A percentile compares a stretch with the other conserved stretches of the same genome.
phyloP scores from a whole-genome alignment of 2,888 invertebrate genomes.

The Creontiades dilutus region DNA sequence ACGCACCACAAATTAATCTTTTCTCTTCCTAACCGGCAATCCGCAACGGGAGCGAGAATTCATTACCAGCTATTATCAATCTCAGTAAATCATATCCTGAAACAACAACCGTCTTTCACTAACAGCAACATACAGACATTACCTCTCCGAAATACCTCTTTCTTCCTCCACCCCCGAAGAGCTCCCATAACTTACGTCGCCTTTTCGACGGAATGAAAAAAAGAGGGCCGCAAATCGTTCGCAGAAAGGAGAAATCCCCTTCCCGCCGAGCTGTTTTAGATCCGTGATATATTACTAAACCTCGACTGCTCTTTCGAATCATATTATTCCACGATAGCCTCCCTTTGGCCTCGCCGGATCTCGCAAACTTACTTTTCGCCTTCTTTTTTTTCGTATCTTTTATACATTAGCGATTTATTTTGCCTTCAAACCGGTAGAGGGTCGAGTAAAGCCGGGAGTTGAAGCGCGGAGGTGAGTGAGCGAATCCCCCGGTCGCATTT shows the following conservation, averaged over 20 bases:
- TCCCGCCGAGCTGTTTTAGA: constrained; percentile 54
- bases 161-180: constrained; percentile 6
- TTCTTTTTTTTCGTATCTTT: constrained; percentile 46
- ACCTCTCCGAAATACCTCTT: constrained; percentile 11
- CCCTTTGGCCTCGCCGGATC: constrained; percentile 42
- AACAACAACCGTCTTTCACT: constrained; percentile 33
- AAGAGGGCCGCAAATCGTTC: constrained; percentile 56
- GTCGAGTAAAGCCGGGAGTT: background rate
- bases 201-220: constrained; percentile 53
- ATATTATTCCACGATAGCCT: constrained; percentile 57
- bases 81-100: constrained; percentile 31
- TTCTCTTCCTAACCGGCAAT: background rate
- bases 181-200: constrained; percentile 38
- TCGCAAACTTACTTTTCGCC: constrained; percentile 55
- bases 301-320: constrained; percentile 67
- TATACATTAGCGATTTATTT: constrained; percentile 69
- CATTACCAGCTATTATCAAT: background rate
- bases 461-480: constrained; percentile 17
- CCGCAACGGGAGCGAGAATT: constrained; percentile 1
- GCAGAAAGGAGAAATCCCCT: constrained; percentile 33
- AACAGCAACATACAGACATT: constrained; percentile 36
- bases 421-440: constrained; percentile 55
- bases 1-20: background rate
- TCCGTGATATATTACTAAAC: constrained; percentile 65
- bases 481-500: constrained; percentile 24